These are phyloP conservation scores for Nemapogon koenigi DNA, from an alignment of 2,888 invertebrate species.

Conservation along the genomic window DNA sequence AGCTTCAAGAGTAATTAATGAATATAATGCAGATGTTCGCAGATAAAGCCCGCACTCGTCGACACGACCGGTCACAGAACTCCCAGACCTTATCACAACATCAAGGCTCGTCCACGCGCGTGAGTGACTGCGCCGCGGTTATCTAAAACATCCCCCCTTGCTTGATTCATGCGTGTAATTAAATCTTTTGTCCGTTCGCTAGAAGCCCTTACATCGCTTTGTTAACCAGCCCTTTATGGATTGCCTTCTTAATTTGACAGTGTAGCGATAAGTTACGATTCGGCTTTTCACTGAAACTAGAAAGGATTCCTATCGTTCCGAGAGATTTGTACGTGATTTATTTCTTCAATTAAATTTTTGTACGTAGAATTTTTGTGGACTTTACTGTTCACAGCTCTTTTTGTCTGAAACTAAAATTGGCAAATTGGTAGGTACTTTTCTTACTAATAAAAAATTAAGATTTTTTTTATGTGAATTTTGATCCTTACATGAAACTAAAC, in stretches of 20 bases:
- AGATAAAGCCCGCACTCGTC: slow-evolving; percentile 3
- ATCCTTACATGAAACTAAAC: too few relatives aligned
- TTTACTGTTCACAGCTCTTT: too few relatives aligned
- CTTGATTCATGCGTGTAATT: slow-evolving; percentile 65
- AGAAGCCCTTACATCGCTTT: slow-evolving; percentile 35
- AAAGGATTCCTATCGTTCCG: not conserved
- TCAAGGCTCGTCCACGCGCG: slow-evolving; percentile 25
- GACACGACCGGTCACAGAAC: slow-evolving; percentile 1
- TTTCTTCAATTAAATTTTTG: slow-evolving; percentile 4
- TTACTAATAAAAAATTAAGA: too few relatives aligned
- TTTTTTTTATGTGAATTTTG: too few relatives aligned
- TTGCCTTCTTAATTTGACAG: slow-evolving; percentile 41
- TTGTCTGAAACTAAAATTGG: too few relatives aligned
- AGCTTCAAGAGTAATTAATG: too few relatives aligned
- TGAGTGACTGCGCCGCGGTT: slow-evolving; percentile 41
- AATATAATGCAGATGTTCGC: too few relatives aligned
- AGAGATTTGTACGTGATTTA: not conserved
- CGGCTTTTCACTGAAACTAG: not conserved
- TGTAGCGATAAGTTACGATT: slow-evolving; percentile 14
- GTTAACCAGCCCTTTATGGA: slow-evolving; percentile 32
- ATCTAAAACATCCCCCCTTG: slow-evolving; percentile 31
- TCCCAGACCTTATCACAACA: slow-evolving; percentile 2
- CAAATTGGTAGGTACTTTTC: too few relatives aligned
- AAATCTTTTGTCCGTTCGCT: slow-evolving; percentile 57
- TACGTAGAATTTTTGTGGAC: too few relatives aligned